Conservation (phyloP, 2,888 invertebrate species). For the Macrosiphum euphorbiae region DNA sequence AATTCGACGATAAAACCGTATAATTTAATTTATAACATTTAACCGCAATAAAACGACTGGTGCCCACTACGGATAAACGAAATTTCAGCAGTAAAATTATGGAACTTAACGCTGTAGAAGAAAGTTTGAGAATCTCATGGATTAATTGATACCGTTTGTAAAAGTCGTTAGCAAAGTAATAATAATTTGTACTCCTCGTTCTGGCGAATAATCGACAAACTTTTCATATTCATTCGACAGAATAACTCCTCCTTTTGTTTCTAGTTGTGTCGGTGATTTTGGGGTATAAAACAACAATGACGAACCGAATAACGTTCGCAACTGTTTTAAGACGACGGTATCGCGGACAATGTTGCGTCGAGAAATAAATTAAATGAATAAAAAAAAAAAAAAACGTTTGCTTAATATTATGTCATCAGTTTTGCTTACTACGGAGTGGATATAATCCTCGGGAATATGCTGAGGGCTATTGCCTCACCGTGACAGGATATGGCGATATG, state of each 20-base stretch:
- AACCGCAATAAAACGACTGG: conserved; percentile 2
- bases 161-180: not conserved
- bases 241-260: not conserved
- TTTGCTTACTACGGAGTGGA: not conserved
- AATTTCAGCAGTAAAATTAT: conserved; percentile 31
- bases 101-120: not conserved
- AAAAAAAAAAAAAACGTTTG: not conserved
- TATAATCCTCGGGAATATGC: not conserved
- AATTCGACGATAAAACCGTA: not conserved
- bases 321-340: not conserved
- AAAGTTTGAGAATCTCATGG: not conserved
- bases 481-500: not conserved
- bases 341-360: not conserved
- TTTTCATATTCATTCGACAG: not conserved
- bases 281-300: not conserved
- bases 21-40: conserved; percentile 22
- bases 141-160: conserved; percentile 22
- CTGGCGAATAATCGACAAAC: conserved; percentile 1
- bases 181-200: not conserved
- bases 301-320: not conserved
- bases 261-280: not conserved
- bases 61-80: not conserved
- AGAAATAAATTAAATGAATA: not conserved
- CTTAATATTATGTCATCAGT: not conserved
- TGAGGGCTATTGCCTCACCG: not conserved